phyloP scores from a whole-genome alignment of 2,888 invertebrate genomes.

The Amiota minor region DNA sequence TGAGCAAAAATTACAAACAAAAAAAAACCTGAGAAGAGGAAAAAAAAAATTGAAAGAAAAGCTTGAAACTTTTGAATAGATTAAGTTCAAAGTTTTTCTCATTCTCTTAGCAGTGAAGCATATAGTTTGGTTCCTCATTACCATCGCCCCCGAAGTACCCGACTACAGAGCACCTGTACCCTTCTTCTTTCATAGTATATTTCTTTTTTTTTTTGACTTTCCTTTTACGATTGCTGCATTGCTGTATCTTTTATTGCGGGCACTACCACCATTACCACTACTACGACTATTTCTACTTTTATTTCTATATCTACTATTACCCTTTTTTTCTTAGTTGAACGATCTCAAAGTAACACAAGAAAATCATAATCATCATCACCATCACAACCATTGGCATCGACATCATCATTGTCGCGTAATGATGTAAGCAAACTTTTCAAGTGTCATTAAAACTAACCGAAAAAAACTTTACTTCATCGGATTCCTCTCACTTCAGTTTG shows the following conservation, averaged over 20 bases:
- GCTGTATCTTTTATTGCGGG: constrained; percentile 31
- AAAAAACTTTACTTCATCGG: constrained; percentile 40
- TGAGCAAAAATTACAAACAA: background rate
- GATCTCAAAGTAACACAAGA: constrained; percentile 31
- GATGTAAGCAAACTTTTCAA: constrained; percentile 62
- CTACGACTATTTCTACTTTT: no score
- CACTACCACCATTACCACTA: no score
- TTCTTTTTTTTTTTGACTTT: constrained; percentile 38
- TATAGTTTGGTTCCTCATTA: constrained; percentile 37
- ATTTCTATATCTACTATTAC: background rate
- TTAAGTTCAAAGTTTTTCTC: constrained; percentile 68
- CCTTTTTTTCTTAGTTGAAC: background rate
- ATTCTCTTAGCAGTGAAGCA: constrained; percentile 57
- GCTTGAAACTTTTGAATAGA: constrained; percentile 64
- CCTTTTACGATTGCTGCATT: constrained; percentile 24
- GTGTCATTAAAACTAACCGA: constrained; percentile 64
- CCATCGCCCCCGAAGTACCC: no score
- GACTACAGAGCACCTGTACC: no score
- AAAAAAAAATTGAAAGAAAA: constrained; percentile 38
- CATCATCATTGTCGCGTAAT: constrained; percentile 45
- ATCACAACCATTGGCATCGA: no score
- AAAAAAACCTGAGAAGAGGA: constrained; percentile 15
- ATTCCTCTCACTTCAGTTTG: no score
- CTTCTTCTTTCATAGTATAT: constrained; percentile 34
- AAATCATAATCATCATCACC: constrained; percentile 42